Evolutionary conservation across 2,797 vertebrate genomes (phyloP), one percentile per base, ranked within the genome.

Genomic region (Antennarius maculatus): DNA sequence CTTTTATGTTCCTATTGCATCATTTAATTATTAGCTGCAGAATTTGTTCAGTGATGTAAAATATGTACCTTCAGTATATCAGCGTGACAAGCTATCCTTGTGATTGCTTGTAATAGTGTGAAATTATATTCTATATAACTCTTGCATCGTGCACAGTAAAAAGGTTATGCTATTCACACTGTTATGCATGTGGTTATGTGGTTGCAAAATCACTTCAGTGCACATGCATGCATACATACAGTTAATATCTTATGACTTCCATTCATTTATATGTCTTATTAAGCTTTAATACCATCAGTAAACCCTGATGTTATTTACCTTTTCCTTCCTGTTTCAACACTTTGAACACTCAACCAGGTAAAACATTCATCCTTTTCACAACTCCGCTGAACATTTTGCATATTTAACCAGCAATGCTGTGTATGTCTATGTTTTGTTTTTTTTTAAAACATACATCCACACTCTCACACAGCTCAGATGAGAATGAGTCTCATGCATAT

Each of bases 401-500:
- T 79, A 79, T 80, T 54, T 83, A 82, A 86, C 61, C 66, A 66
- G 74, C 64, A 56, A 52, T 65, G 47, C 61, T 61, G 57, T 52
- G 51, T 76, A 67, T 74, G 55, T 73, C 31, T 69, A 11, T 51
- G 28, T 73, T 29, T 12, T 17, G 23, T 51, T 59, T 23, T 2
- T 12, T 31, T 48, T 62, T 60, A 62, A 66, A 61, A 50, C 57
- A 63, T 61, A 61, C 37, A 46, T 64, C 54, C 61, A 61, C 61
- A 51, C 69, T 71, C 72, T 68, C 73, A 85, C 74, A 51, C 83
- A 74, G 81, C 81, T 82, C 80, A 77, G 77, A 87, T 88, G 81
- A 62, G 86, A 88, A 89, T 75, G 29, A 83, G 54, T 17, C 72
- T 74, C 51, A 89, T 92, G 87, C 89, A 92, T 89, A 91, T 90